phyloP scores from a whole-genome alignment of 2,797 vertebrate species.

The Sebastes oblongus region DNA sequence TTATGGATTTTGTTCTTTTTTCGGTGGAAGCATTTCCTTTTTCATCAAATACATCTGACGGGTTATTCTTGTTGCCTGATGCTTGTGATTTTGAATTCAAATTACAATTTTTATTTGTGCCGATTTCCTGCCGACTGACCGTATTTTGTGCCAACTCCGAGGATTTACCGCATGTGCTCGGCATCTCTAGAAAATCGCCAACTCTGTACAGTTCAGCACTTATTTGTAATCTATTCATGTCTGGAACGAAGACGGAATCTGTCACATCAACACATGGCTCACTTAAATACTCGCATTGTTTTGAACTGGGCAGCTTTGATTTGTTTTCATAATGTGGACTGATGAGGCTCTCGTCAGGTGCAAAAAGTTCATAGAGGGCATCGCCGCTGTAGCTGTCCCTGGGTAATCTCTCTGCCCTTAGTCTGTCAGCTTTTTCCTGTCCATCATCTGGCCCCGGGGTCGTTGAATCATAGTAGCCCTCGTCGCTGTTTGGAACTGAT shows the following conservation, averaged over 20 bases:
- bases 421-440: conserved; percentile 82
- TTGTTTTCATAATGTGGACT: conserved; percentile 88
- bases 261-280: conserved; percentile 68
- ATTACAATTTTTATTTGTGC: conserved; percentile 71
- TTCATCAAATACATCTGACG: conserved; percentile 41
- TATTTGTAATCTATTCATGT: conserved; percentile 85
- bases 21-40: conserved; percentile 58
- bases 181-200: conserved; percentile 86
- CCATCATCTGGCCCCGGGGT: conserved; percentile 93
- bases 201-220: conserved; percentile 85
- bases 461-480: conserved; percentile 94
- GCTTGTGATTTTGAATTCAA: conserved; percentile 63
- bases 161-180: conserved; percentile 73
- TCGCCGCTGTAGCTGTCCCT: conserved; percentile 98
- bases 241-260: conserved; percentile 75
- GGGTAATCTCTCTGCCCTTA: conserved; percentile 86
- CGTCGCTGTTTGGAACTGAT: conserved; percentile 94
- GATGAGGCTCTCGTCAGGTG: conserved; percentile 89
- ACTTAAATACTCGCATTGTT: conserved; percentile 82
- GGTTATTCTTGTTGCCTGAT: conserved; percentile 68
- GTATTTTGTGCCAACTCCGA: conserved; percentile 66
- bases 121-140: conserved; percentile 62
- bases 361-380: conserved; percentile 96
- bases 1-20: conserved; percentile 36
- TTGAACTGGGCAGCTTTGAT: conserved; percentile 76